These are phyloP conservation scores for Gymnocephalus cernua DNA, from an alignment of 2,113 vertebrate genomes.

Conservation along the genomic window DNA sequence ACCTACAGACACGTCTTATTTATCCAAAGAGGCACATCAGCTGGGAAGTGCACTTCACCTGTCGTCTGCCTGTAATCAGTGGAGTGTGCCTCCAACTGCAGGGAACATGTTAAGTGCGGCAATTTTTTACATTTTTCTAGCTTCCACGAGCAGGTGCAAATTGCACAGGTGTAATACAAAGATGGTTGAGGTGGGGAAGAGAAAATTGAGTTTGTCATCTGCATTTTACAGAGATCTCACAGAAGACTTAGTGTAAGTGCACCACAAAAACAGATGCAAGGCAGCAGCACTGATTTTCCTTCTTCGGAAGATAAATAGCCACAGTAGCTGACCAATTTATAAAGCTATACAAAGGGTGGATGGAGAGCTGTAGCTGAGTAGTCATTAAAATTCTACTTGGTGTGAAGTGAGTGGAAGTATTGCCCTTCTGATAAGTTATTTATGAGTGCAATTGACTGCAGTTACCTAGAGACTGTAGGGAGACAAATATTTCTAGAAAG, in stretches of 20 bases:
- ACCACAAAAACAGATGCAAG: neutral
- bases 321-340: conserved; percentile 10
- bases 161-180: conserved; percentile 62
- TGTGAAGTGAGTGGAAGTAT: conserved; percentile 6
- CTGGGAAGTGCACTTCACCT: conserved; percentile 53
- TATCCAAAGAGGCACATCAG: conserved; percentile 45
- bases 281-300: conserved; percentile 1
- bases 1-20: conserved; percentile 32
- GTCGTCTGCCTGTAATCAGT: conserved; percentile 64
- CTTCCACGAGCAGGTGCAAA: conserved; percentile 60
- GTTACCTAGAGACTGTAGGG: conserved; percentile 18
- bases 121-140: conserved; percentile 39
- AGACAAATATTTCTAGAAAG: conserved; percentile 22
- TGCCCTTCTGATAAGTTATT: conserved; percentile 32
- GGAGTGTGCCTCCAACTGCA: conserved; percentile 50
- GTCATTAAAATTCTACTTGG: conserved; percentile 23
- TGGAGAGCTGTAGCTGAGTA: conserved; percentile 9
- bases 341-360: neutral
- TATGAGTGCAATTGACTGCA: conserved; percentile 30
- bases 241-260: conserved; percentile 1
- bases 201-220: conserved; percentile 6
- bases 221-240: conserved; percentile 23
- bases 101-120: conserved; percentile 46
- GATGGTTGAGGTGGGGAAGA: conserved; percentile 17
- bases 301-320: conserved; percentile 25